phyloP scores from a whole-genome alignment of 2,113 vertebrate genomes.

The Phocoena sinus region DNA sequence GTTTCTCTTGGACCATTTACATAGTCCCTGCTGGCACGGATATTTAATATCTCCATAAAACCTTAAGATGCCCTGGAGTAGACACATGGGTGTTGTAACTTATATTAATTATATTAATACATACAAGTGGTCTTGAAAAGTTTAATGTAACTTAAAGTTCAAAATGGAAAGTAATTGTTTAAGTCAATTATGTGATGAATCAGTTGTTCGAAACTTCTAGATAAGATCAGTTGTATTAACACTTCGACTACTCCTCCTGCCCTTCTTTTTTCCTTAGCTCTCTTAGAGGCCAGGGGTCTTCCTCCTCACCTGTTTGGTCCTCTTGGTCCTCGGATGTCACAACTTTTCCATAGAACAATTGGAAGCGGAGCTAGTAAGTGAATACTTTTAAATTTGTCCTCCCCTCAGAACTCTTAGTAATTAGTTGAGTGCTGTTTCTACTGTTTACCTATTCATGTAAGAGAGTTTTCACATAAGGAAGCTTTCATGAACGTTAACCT shows the following conservation, averaged over 20 bases:
- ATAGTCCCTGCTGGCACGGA: background rate
- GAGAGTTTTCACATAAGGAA: background rate
- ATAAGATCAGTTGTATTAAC: conserved; percentile 14
- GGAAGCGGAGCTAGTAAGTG: conserved; percentile 98
- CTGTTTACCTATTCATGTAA: conserved; percentile 7
- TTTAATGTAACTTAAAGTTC: conserved; percentile 21
- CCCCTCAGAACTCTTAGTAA: background rate
- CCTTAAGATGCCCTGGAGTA: background rate
- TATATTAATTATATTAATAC: background rate
- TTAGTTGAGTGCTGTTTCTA: background rate
- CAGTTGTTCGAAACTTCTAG: conserved; percentile 21
- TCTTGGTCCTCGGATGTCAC: conserved; percentile 98
- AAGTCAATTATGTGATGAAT: background rate
- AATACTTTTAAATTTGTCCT: conserved; percentile 47
- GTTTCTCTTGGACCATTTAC: background rate
- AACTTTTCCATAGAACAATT: conserved; percentile 99
- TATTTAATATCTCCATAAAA: background rate
- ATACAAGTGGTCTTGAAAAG: background rate
- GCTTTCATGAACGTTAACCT: background rate
- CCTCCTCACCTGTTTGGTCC: conserved; percentile 99
- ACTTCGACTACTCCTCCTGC: background rate
- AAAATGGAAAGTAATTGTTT: background rate
- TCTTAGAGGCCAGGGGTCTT: conserved; percentile 97
- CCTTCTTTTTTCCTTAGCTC: conserved; percentile 82
- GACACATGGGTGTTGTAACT: background rate